Evolutionary conservation across 2,113 vertebrate species (phyloP).

Genomic region (Thamnaconus septentrionalis): DNA sequence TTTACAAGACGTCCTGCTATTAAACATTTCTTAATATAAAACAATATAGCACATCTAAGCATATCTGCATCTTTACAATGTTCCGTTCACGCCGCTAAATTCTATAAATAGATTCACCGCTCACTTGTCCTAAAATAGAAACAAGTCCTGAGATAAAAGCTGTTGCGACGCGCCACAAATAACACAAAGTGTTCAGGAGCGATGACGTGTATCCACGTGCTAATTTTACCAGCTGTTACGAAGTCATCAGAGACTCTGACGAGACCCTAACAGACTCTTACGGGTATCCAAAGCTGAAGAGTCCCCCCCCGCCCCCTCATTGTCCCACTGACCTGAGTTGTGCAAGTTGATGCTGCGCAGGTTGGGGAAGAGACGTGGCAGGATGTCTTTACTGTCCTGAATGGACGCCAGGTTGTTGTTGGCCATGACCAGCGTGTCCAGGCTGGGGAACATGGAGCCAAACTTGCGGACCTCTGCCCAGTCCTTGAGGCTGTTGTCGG

Average conservation of each 20-base stretch:
- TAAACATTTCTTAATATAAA: too few species aligned
- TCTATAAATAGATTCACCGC: conserved; percentile 33
- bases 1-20: too few species aligned
- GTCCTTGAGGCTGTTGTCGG: conserved; percentile 94
- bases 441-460: conserved; percentile 90
- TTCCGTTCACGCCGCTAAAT: not conserved
- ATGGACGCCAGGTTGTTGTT: conserved; percentile 92
- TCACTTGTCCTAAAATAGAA: conserved; percentile 16
- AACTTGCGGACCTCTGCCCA: conserved; percentile 95
- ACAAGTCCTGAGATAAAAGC: conserved; percentile 23
- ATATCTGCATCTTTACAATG: too few species aligned
- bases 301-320: too few species aligned
- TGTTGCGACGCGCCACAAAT: conserved; percentile 8
- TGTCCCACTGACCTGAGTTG: conserved; percentile 85
- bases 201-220: conserved; percentile 10
- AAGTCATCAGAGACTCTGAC: not conserved
- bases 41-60: too few species aligned
- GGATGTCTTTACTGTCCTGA: conserved; percentile 83
- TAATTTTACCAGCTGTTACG: conserved; percentile 12
- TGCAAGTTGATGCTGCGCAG: conserved; percentile 93
- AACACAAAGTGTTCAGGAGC: conserved; percentile 20
- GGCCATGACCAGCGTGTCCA: conserved; percentile 92
- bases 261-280: not conserved
- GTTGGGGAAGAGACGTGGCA: conserved; percentile 88
- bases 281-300: not conserved